Evolutionary conservation across 2,113 vertebrate genomes (phyloP).

Genomic region (Uropsilus gracilis): DNA sequence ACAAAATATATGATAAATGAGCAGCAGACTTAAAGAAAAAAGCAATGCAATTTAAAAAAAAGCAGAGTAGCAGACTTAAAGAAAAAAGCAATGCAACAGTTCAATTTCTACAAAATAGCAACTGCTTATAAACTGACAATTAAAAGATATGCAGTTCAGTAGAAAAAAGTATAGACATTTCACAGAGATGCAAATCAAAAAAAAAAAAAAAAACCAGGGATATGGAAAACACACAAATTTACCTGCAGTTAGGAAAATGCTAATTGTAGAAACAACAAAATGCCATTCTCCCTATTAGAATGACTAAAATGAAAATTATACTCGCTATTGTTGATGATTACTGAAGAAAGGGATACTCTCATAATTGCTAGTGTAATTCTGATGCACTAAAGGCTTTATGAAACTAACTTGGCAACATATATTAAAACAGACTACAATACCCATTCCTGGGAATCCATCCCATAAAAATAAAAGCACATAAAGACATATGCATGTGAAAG

Average conservation of each 20-base stretch:
- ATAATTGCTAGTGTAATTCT: neutral
- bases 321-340: neutral
- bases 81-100: neutral
- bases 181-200: neutral
- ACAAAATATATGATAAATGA: neutral
- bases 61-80: neutral
- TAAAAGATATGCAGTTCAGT: neutral
- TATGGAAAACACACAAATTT: neutral
- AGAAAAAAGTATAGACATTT: neutral
- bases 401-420: neutral
- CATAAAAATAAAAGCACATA: constrained; percentile 5
- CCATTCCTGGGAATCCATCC: neutral
- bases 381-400: neutral
- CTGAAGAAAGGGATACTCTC: neutral
- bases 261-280: neutral
- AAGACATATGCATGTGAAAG: too few species aligned
- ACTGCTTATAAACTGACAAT: neutral
- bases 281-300: neutral
- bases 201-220: neutral
- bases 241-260: neutral
- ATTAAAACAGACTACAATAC: neutral
- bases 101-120: constrained; percentile 25
- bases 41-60: neutral
- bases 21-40: neutral
- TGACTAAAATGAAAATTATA: neutral